Conservation (phyloP, 2,888 invertebrate species). For the Drosophila melanosoma region DNA sequence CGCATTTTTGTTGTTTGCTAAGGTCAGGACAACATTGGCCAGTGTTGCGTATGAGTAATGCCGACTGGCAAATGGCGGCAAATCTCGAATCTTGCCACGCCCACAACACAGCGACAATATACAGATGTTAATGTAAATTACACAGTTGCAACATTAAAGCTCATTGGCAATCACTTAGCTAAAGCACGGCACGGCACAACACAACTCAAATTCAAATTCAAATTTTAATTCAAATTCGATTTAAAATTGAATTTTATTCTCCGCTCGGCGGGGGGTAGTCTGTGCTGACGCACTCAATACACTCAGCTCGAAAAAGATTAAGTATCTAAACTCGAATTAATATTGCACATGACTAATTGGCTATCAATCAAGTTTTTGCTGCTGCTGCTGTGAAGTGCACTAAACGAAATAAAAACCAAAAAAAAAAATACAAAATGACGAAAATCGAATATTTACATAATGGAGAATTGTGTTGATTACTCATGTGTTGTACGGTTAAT, state of each 20-base stretch:
- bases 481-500: conserved; percentile 31
- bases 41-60: conserved; percentile 64
- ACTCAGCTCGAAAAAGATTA: conserved; percentile 49
- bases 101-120: conserved; percentile 28
- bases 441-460: conserved; percentile 48
- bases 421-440: conserved; percentile 11
- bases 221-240: conserved; percentile 18
- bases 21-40: conserved; percentile 51
- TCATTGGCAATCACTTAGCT: conserved; percentile 23
- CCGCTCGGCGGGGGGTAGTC: background rate
- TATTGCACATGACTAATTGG: conserved; percentile 71
- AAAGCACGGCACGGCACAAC: conserved; percentile 1
- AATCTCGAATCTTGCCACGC: conserved; percentile 42
- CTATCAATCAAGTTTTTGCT: conserved; percentile 68
- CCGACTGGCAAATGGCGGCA: conserved; percentile 6
- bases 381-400: conserved; percentile 57
- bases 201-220: conserved; percentile 16
- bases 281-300: conserved; percentile 49
- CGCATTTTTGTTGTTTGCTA: conserved; percentile 52
- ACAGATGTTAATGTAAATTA: background rate
- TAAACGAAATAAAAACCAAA: conserved; percentile 10
- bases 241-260: conserved; percentile 25
- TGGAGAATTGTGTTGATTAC: conserved; percentile 30
- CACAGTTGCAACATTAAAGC: conserved; percentile 37
- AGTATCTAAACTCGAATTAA: conserved; percentile 57